A percentile compares a stretch with the other conserved stretches of the same genome.
Evolutionary conservation across 2,797 vertebrate species (phyloP).

Genomic region (Cynopterus sphinx): DNA sequence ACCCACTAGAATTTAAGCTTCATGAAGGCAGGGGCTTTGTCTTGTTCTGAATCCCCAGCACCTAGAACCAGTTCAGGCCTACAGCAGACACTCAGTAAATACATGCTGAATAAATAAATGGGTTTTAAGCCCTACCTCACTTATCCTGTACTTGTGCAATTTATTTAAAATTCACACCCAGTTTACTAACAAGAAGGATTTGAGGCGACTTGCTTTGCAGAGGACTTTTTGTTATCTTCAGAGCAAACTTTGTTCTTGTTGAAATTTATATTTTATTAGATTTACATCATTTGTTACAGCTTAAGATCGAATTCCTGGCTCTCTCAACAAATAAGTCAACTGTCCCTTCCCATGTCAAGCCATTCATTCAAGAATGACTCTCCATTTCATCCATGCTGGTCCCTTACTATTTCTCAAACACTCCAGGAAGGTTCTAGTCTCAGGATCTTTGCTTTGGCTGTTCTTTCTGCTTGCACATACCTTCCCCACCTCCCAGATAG

Average conservation of each 20-base stretch:
- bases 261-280: background rate
- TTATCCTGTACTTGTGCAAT: background rate
- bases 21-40: background rate
- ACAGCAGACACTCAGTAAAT: background rate
- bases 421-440: background rate
- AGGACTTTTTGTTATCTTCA: background rate
- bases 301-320: background rate
- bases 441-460: background rate
- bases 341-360: background rate
- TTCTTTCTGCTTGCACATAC: background rate
- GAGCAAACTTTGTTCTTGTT: background rate
- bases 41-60: background rate
- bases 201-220: slow-evolving; percentile 10
- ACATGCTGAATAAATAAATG: background rate
- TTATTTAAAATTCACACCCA: background rate
- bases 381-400: background rate
- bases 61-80: background rate
- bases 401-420: background rate
- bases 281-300: background rate
- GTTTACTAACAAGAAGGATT: background rate
- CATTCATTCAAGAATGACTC: background rate
- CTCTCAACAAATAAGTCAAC: background rate
- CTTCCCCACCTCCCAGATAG: background rate
- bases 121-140: background rate
- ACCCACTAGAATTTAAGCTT: background rate